These are phyloP conservation scores for Thymelicus sylvestris DNA, from an alignment of 2,888 invertebrate species.

Conservation along the genomic window DNA sequence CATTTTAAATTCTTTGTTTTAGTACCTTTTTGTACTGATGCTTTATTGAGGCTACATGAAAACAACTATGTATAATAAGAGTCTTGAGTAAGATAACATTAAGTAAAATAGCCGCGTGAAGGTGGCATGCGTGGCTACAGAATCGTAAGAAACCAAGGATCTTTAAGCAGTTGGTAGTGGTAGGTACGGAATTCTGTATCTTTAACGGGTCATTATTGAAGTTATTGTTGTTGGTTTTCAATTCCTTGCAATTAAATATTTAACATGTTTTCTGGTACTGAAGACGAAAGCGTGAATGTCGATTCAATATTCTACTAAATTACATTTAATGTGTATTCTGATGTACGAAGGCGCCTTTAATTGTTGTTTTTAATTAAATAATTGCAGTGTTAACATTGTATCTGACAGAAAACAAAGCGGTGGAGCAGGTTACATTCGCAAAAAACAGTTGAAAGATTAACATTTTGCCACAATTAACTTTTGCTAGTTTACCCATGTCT, in stretches of 20 bases:
- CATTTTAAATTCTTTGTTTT: background rate
- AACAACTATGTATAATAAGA: too few relatives aligned
- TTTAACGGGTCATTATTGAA: background rate
- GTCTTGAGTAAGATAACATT: too few relatives aligned
- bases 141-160: too few relatives aligned
- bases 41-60: too few relatives aligned
- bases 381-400: slow-evolving; percentile 23
- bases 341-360: slow-evolving; percentile 29
- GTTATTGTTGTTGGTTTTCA: slow-evolving; percentile 2
- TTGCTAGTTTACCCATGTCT: slow-evolving; percentile 26
- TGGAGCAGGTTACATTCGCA: slow-evolving; percentile 20
- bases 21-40: background rate
- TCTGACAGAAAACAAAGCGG: slow-evolving; percentile 26
- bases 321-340: slow-evolving; percentile 26
- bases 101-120: too few relatives aligned
- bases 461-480: slow-evolving; percentile 21
- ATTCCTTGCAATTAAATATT: slow-evolving; percentile 11
- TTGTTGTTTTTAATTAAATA: slow-evolving; percentile 34
- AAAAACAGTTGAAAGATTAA: slow-evolving; percentile 25
- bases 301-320: slow-evolving; percentile 32
- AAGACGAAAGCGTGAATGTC: slow-evolving; percentile 27
- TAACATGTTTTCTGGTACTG: slow-evolving; percentile 4
- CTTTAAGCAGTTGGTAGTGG: too few relatives aligned
- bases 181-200: background rate
- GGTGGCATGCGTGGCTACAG: too few relatives aligned